A percentile compares a stretch with the other conserved stretches of the same genome.
phyloP scores from a whole-genome alignment of 2,113 vertebrate species.

The Butorides virescens region DNA sequence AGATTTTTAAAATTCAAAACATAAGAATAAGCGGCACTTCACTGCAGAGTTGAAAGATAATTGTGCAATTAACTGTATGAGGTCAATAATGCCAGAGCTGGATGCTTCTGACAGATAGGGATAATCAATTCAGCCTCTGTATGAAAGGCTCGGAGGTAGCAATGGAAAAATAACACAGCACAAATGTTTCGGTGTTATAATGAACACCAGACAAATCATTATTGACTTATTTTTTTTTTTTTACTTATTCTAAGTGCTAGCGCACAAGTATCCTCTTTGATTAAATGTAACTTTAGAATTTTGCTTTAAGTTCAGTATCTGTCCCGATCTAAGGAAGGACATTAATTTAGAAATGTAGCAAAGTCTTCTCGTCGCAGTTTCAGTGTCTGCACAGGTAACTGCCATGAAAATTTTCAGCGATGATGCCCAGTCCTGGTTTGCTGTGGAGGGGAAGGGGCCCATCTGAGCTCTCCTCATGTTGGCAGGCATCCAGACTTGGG shows the following conservation, averaged over 20 bases:
- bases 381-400: background rate
- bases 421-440: rapidly evolving
- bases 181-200: conserved; percentile 54
- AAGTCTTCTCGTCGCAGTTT: background rate
- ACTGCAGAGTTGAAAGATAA: conserved; percentile 71
- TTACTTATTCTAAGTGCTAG: conserved; percentile 35
- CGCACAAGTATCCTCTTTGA: conserved; percentile 48
- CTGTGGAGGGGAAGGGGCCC: rapidly evolving
- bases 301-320: background rate
- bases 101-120: conserved; percentile 57
- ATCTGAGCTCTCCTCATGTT: background rate
- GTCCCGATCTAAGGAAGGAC: background rate
- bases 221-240: conserved; percentile 32
- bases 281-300: conserved; percentile 34
- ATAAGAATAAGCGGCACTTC: conserved; percentile 60
- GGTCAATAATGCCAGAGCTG: conserved; percentile 72
- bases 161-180: conserved; percentile 43
- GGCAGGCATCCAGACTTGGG: background rate
- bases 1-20: conserved; percentile 62
- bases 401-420: background rate
- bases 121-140: conserved; percentile 64
- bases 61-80: conserved; percentile 68
- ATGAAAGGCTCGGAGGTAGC: conserved; percentile 44
- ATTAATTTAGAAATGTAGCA: background rate
- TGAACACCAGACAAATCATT: conserved; percentile 68